Percentiles rank a stretch among this genome's conserved stretches.
Conservation (phyloP, 2,113 vertebrate genomes). For the Gnathonemus echidnorhynchus region DNA sequence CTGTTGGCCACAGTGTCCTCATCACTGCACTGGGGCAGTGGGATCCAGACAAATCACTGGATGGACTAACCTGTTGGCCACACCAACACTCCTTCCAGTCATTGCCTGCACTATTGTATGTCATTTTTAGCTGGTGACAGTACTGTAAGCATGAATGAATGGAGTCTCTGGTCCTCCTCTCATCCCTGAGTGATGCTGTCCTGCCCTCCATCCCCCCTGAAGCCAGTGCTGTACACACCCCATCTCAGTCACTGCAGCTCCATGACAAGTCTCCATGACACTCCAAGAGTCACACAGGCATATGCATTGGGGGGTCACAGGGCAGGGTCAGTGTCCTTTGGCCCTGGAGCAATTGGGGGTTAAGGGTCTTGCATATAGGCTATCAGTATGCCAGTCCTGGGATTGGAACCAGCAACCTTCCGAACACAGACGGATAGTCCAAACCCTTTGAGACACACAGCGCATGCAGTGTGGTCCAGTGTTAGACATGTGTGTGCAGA, state of each 20-base stretch:
- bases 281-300: background rate
- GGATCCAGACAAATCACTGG: background rate
- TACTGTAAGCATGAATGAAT: background rate
- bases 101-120: background rate
- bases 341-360: background rate
- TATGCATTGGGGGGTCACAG: background rate
- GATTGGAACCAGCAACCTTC: background rate
- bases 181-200: background rate
- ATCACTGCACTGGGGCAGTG: background rate
- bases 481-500: background rate
- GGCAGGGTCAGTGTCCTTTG: background rate
- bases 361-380: background rate
- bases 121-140: background rate
- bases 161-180: background rate
- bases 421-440: background rate
- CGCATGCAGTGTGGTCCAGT: background rate
- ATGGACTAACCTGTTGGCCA: background rate
- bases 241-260: background rate
- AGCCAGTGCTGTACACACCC: background rate
- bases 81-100: background rate
- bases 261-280: background rate
- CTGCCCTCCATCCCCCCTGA: background rate
- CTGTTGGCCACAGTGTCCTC: background rate
- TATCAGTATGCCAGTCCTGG: background rate
- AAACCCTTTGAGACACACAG: background rate